Evolutionary conservation across 1,140 invertebrate genomes (phyloP), one percentile per base, ranked within the genome.

Genomic region (Drusus annulatus): DNA sequence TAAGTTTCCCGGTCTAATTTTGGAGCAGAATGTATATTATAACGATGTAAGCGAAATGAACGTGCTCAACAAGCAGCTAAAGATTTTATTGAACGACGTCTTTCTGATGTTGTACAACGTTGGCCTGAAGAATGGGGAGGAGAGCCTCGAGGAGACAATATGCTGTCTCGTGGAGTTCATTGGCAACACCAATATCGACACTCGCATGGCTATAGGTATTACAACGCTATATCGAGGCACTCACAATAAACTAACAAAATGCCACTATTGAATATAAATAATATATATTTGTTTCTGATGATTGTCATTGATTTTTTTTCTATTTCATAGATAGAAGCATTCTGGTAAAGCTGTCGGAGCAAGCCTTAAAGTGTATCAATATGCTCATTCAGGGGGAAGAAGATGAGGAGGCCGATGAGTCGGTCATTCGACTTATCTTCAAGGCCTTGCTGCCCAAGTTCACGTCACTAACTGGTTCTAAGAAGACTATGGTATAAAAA

Each of bases 71-170:
- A n/a, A 23, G 52, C 75, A 82, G 25, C 8, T 80, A 31, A 65
- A 77, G 21, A 65, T 28, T 31, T 36, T 77, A 2, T 45, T 83
- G 15, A 77, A 76, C 8, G 82, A 83, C 25, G 23, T 83, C 17
- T 28, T 23, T 10, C 8, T 56, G 1, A 19, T 81, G 5, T 31
- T 81, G 4, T 74, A 79, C 10, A 54, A 65, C 19, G 52, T 81
- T 19, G 36, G 76, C 68, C 36, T 83, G 10, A 78, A 75, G n/a
- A 8, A 52, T 0, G 51, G 75, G 7, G 62, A 76, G 10, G 76
- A 76, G 4, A 60, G 62, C 21, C 13, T 80, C 7, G 82, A 83
- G 17, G 82, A 83, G 60, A 83, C 71, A 16, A 62, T 83, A 19
- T 54, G 17, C 31, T 76, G 68, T 51, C 68, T 83, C 10, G 75